These are phyloP conservation scores for Pipra filicauda DNA, from an alignment of 2,113 vertebrate species.

Conservation along the genomic window DNA sequence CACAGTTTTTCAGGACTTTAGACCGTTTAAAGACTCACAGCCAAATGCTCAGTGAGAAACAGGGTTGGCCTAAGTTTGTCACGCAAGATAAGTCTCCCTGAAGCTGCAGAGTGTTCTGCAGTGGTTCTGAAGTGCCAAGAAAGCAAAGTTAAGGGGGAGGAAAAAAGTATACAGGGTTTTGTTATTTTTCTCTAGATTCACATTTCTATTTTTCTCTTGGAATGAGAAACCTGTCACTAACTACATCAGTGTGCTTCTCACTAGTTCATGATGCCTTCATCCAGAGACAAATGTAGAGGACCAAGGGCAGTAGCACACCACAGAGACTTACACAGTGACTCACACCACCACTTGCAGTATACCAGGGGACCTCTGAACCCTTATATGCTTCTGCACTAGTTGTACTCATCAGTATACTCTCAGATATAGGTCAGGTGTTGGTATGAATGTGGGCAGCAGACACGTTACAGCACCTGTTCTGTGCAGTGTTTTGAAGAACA, in stretches of 20 bases:
- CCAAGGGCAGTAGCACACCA: neutral
- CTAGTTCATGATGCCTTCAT: rapidly evolving
- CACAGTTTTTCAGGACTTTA: neutral
- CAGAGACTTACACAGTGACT: rapidly evolving
- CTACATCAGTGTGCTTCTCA: neutral
- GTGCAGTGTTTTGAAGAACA: neutral
- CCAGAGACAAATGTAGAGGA: neutral
- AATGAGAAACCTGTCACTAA: neutral
- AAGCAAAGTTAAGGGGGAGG: neutral
- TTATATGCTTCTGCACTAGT: neutral
- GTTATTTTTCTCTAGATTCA: neutral
- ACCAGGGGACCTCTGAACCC: neutral
- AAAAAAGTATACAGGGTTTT: neutral
- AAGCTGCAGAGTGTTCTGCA: neutral
- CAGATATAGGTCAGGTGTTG: neutral
- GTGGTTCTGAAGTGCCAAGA: neutral
- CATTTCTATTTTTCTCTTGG: neutral
- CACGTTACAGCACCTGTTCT: neutral
- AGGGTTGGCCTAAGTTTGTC: neutral
- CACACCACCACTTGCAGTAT: neutral
- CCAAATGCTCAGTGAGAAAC: neutral
- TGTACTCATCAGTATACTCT: neutral
- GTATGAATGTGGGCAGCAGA: neutral
- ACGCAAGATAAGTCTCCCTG: neutral
- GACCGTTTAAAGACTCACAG: neutral